Conservation (phyloP, 64 coral and sea anemone species). For the Montipora cactus region DNA sequence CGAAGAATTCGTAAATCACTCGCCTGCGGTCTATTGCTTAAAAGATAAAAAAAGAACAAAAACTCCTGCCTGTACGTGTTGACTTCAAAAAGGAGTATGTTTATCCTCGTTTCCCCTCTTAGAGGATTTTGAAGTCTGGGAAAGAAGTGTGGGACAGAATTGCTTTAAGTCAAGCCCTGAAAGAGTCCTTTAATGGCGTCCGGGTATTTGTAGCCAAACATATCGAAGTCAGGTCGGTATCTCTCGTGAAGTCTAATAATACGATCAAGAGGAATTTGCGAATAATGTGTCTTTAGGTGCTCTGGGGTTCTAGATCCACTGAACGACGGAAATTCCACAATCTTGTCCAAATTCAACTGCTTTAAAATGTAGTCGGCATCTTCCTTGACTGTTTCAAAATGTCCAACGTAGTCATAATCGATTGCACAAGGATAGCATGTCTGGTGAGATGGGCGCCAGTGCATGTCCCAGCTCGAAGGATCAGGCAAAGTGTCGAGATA, state of each 20-base stretch:
- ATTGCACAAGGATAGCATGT: conserved; percentile 27
- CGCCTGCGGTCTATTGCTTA: too few relatives aligned
- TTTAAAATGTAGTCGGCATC: conserved; percentile 35
- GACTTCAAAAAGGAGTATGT: too few relatives aligned
- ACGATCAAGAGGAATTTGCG: background rate
- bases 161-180: background rate
- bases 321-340: conserved; percentile 23
- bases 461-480: conserved; percentile 12
- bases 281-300: background rate
- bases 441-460: conserved; percentile 43
- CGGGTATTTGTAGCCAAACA: conserved; percentile 37
- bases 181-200: conserved; percentile 12
- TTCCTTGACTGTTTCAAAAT: conserved; percentile 30
- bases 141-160: background rate
- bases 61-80: too few relatives aligned
- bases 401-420: conserved; percentile 6
- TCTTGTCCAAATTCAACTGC: background rate
- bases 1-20: too few relatives aligned
- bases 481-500: background rate
- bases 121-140: too few relatives aligned
- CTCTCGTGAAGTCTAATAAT: conserved; percentile 1
- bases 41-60: too few relatives aligned
- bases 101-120: too few relatives aligned
- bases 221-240: conserved; percentile 30
- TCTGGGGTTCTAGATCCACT: conserved; percentile 3